These are phyloP conservation scores for Nothura maculosa DNA, from an alignment of 2,797 vertebrate genomes.

Conservation along the genomic window DNA sequence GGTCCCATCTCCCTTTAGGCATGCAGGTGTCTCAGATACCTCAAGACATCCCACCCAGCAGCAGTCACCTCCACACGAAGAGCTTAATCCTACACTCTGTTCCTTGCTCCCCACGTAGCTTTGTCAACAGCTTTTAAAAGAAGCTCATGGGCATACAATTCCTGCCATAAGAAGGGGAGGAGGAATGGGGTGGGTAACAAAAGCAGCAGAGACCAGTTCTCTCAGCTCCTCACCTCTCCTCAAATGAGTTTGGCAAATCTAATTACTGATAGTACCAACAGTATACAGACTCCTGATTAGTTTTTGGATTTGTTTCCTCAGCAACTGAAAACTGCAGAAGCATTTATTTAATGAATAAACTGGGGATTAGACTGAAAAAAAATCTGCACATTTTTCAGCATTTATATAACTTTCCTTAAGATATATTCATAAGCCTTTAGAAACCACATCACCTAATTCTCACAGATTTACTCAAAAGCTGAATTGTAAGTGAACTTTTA, in stretches of 20 bases:
- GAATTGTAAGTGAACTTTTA: not conserved
- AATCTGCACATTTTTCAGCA: not conserved
- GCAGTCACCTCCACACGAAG: accelerated
- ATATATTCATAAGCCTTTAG: not conserved
- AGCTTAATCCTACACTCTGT: not conserved
- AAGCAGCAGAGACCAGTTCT: not conserved
- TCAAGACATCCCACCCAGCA: not conserved
- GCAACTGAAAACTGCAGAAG: not conserved
- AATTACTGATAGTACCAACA: not conserved
- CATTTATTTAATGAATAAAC: slow-evolving; percentile 17
- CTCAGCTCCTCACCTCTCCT: not conserved
- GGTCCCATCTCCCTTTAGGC: not conserved
- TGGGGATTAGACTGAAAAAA: not conserved
- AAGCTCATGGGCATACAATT: not conserved
- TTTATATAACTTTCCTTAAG: not conserved
- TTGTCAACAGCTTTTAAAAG: not conserved
- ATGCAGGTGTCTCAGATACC: accelerated
- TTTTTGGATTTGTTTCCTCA: slow-evolving; percentile 28
- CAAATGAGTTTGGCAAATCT: not conserved
- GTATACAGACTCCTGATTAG: not conserved
- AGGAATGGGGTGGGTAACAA: not conserved
- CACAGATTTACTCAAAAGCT: not conserved
- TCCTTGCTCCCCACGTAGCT: not conserved
- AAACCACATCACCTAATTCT: not conserved
- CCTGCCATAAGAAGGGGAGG: not conserved